A percentile compares a stretch with the other conserved stretches of the same genome.
Conservation (phyloP, 2,888 invertebrate species). For the Acleris laterana region DNA sequence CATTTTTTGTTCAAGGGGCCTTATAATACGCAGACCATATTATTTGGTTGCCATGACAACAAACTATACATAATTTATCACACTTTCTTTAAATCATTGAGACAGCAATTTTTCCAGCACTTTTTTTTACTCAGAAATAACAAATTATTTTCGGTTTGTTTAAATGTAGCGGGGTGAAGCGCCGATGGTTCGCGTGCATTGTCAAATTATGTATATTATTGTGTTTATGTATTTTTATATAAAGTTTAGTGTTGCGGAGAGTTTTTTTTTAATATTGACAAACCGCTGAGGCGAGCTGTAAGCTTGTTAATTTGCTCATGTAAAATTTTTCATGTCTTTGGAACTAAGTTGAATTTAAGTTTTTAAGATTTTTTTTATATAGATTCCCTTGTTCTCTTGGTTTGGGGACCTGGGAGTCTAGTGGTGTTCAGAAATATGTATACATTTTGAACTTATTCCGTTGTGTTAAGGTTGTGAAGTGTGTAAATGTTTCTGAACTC, state of each 20-base stretch:
- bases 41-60: no score
- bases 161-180: background rate
- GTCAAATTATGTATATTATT: conserved; percentile 13
- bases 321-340: conserved; percentile 3
- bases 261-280: conserved; percentile 21
- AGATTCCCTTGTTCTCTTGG: background rate
- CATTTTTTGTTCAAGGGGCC: no score
- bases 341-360: background rate
- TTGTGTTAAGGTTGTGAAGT: background rate
- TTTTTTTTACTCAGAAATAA: no score
- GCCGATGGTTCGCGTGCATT: conserved; percentile 16
- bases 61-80: no score
- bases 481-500: background rate
- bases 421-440: no score
- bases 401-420: no score
- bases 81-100: no score
- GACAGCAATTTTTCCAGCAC: no score
- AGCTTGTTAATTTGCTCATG: conserved; percentile 11
- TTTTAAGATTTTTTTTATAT: background rate
- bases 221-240: conserved; percentile 25
- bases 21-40: no score
- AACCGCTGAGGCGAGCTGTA: background rate
- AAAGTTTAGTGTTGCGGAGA: conserved; percentile 22
- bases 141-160: no score
- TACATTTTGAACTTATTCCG: no score